Base-by-base conservation (phyloP, 2,888 invertebrate genomes). In the Lasioglossum calceatum region DNA sequence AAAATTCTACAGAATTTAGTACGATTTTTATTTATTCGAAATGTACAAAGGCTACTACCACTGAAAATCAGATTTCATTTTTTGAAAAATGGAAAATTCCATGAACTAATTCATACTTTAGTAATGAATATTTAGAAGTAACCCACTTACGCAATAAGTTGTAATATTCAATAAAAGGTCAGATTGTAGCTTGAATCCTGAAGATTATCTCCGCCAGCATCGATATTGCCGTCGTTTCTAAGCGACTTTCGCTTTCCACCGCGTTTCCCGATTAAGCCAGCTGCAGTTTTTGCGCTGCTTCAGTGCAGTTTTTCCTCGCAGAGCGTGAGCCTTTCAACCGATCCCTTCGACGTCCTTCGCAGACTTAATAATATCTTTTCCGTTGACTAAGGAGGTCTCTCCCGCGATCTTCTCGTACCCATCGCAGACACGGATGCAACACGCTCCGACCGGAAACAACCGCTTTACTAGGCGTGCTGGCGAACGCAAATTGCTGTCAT, bases 401-500 rank as follows among this genome's bases (percentile, higher is more conserved):
- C 39, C 54, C 54, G 77, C 77, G 84, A 78, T 78, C 72, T 32
- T 36, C 5, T 23, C 54, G 71, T 39, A 12, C 64, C n/a, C 39
- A 71, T 54, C 19, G 77, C 81, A 76, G 76, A 71, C 83, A n/a
- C 58, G 70, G 47, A 80, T 64, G 54, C 39, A 23, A 54, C 47
- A 54, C 54, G 67, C 64, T 44, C 27, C 10, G 58, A 61, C 77
- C 90, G 91, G 91, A 92, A 91, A 85, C 78, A 85, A 77, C 82
- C 88, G 86, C 85, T 92, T 92, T 88, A 79, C 86, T 82, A 82
- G 85, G 87, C 92, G 91, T 88, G 87, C 75, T 79, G 70, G 75
- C 47, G 75, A 61, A 70, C 76, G 87, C 85, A 89, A 91, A 92
- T 91, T 88, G 88, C 89, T 85, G 89, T 91, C 91, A 82, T 90